Evolutionary conservation across 1,140 invertebrate species (phyloP).

Genomic region (Metaphire vulgaris): DNA sequence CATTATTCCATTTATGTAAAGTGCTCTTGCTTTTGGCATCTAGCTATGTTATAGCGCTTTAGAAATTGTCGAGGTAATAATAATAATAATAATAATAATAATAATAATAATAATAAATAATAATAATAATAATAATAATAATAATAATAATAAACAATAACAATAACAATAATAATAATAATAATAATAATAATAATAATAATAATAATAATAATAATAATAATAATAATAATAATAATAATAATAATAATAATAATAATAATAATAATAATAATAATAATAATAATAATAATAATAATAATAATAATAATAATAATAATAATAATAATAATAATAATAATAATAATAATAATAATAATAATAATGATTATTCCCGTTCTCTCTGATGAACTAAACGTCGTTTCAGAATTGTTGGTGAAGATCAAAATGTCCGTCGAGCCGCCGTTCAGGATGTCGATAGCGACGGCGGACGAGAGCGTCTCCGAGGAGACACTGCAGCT

Average conservation of each 20-base stretch:
- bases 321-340: not conserved
- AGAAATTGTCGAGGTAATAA: too few relatives aligned
- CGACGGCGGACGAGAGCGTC: not conserved
- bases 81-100: not conserved
- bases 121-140: not conserved
- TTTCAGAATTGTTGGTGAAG: not conserved
- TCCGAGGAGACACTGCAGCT: not conserved
- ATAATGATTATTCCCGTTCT: not conserved
- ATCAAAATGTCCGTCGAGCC: not conserved
- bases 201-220: not conserved
- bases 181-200: constrained; percentile 1
- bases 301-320: not conserved
- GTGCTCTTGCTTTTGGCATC: too few relatives aligned
- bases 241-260: not conserved
- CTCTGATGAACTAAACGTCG: not conserved
- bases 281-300: not conserved
- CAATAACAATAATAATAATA: not conserved
- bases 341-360: not conserved
- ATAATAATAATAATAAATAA: not conserved
- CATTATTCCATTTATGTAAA: too few relatives aligned
- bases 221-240: not conserved
- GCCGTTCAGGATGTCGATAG: not conserved
- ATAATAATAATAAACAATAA: not conserved
- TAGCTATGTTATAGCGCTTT: too few relatives aligned
- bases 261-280: not conserved